Percentiles rank a stretch among this genome's conserved stretches.
Conservation (phyloP, 2,888 invertebrate genomes). For the Deilephila elpenor region DNA sequence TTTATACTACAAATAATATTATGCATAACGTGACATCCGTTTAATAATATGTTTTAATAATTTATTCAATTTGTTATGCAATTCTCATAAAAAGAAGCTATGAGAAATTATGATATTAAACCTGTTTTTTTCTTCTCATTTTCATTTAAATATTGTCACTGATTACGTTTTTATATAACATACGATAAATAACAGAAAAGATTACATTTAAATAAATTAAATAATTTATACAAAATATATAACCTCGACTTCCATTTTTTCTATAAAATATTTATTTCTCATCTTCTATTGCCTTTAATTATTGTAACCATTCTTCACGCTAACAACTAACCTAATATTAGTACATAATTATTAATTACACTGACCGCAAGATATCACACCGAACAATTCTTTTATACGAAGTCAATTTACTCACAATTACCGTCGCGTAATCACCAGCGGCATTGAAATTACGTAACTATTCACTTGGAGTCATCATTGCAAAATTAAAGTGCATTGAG, state of each 20-base stretch:
- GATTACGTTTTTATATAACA: no score
- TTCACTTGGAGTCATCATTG: constrained; percentile 20
- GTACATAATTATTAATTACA: neutral
- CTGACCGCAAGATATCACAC: neutral
- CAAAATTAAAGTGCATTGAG: constrained; percentile 12
- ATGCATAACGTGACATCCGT: neutral
- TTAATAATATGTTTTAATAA: no score
- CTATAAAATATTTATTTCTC: no score
- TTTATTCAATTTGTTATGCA: neutral
- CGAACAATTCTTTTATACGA: neutral
- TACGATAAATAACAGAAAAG: no score
- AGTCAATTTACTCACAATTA: constrained; percentile 20
- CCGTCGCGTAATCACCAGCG: neutral
- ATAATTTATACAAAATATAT: no score
- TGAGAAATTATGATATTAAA: neutral
- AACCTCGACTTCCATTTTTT: no score
- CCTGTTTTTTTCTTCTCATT: no score
- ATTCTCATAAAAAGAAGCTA: neutral
- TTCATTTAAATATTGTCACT: no score
- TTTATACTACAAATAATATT: no score
- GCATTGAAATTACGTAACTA: constrained; percentile 28
- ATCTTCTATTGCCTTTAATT: no score
- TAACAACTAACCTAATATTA: neutral
- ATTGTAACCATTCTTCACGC: no score
- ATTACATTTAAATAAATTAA: no score